Evolutionary conservation across 2,888 invertebrate genomes (phyloP).

Genomic region (Drosophila paucipuncta): DNA sequence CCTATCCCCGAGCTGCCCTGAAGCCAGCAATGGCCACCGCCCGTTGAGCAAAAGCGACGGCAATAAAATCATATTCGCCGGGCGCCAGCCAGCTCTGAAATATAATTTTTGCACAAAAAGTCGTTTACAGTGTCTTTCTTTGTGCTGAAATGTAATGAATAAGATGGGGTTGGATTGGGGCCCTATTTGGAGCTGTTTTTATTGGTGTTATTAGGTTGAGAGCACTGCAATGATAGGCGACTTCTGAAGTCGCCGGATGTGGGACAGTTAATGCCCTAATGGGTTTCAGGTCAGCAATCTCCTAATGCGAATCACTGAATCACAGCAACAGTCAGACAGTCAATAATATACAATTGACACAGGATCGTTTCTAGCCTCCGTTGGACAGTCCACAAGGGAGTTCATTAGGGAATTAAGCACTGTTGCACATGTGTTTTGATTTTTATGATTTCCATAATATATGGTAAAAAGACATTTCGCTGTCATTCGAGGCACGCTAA

Average conservation of each 20-base stretch:
- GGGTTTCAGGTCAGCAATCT: constrained; percentile 77
- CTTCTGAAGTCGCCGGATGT: constrained; percentile 52
- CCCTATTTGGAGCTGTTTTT: constrained; percentile 62
- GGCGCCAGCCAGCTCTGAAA: constrained; percentile 84
- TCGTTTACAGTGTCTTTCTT: constrained; percentile 65
- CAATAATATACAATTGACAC: constrained; percentile 57
- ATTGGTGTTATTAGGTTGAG: constrained; percentile 80
- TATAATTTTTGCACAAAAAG: constrained; percentile 75
- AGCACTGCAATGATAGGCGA: constrained; percentile 71
- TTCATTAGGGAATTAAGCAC: background rate
- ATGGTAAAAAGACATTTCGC: constrained; percentile 40
- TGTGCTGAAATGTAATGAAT: background rate
- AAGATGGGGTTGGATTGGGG: constrained; percentile 2
- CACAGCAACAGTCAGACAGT: constrained; percentile 29
- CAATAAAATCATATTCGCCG: constrained; percentile 83
- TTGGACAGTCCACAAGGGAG: background rate
- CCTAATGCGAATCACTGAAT: constrained; percentile 60
- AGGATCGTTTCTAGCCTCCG: constrained; percentile 2
- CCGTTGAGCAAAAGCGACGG: constrained; percentile 43
- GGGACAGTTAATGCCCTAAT: constrained; percentile 67
- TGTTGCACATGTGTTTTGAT: constrained; percentile 3
- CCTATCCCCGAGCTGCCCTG: constrained; percentile 14
- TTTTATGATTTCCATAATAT: constrained; percentile 41
- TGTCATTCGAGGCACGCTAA: constrained; percentile 57
- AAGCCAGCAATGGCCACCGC: constrained; percentile 46